Percentiles rank a stretch among this genome's conserved stretches.
Evolutionary conservation across 92 coral and sea anemone species (phyloP).

Genomic region (Epizoanthus fatuus): DNA sequence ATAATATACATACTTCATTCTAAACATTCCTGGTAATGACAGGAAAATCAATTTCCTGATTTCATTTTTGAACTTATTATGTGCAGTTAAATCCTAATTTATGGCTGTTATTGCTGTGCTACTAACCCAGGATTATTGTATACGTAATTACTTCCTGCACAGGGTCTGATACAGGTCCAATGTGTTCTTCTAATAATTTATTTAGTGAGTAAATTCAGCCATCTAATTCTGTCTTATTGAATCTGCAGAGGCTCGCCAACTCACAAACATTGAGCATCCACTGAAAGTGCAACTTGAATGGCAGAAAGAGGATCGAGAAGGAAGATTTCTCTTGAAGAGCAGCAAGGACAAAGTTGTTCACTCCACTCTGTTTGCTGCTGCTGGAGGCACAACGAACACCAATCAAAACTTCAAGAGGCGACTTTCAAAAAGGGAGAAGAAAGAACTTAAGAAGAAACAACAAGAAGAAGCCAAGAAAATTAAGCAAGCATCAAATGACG

Average conservation of each 20-base stretch:
- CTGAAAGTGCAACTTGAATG: constrained; percentile 91
- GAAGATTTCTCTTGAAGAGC: constrained; percentile 94
- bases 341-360: constrained; percentile 89
- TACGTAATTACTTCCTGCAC: too few relatives aligned
- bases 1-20: too few relatives aligned
- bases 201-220: too few relatives aligned
- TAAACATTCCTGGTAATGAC: too few relatives aligned
- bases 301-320: constrained; percentile 94
- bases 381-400: constrained; percentile 62
- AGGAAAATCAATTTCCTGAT: too few relatives aligned
- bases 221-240: too few relatives aligned
- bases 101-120: too few relatives aligned
- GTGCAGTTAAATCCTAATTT: too few relatives aligned
- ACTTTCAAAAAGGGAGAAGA: constrained; percentile 94
- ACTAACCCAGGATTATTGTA: too few relatives aligned
- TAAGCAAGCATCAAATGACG: constrained; percentile 64
- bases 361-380: constrained; percentile 80
- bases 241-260: constrained; percentile 80
- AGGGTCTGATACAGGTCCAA: too few relatives aligned
- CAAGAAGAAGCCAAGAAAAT: constrained; percentile 69
- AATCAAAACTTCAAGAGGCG: constrained; percentile 82
- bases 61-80: too few relatives aligned
- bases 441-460: constrained; percentile 82
- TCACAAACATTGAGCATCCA: constrained; percentile 77
- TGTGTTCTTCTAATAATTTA: too few relatives aligned